Base-by-base conservation (phyloP, 2,797 vertebrate genomes). In the Lerista edwardsae region DNA sequence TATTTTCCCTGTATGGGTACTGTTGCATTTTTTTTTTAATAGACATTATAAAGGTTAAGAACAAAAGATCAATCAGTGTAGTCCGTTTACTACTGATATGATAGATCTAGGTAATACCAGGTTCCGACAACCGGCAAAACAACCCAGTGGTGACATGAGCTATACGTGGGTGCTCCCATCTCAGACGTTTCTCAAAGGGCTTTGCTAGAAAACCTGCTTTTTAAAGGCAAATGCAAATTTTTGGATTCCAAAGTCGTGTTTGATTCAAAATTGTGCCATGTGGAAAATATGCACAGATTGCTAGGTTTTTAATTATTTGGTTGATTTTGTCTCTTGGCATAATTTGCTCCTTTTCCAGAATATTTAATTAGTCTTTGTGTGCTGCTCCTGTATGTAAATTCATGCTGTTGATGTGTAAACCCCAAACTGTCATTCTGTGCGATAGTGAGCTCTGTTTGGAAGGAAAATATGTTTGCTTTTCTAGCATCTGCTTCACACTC, bases 21-120 rank as follows among this genome's bases (percentile, higher is more conserved):
- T 51, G 44, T 75, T 14, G 0, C 41, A 0, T 55, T 27, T 0
- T 61, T 21, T 25, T 23, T 61, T 65, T 0, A 1, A 51, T 3
- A 19, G 31, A 11, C 10, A 15, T 25, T 2, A 0, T 27, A 17
- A 74, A 3, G 27, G 4, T 74, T 21, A 25, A 4, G 57, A 47
- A 25, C 5, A 61, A 71, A 75, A 67, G 69, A 29, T 64, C 69
- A 68, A 1, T 2, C 79, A 41, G 0, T 36, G 34, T 36, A 82
- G 12, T 1, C 62, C 27, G 34, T 44, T 59, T 41, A 29, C 12
- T 41, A 21, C 8, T 75, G 57, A 64, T 44, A 1, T 61, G 31
- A 78, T 62, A 62, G 31, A 57, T 61, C 44, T 6, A 72, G 29
- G 15, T 29, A 68, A 74, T 44, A 27, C 39, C 73, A 4, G 23